A percentile compares a stretch with the other conserved stretches of the same genome.
Conservation (phyloP, 1,140 invertebrate genomes). For the Alviniconcha marisindica region DNA sequence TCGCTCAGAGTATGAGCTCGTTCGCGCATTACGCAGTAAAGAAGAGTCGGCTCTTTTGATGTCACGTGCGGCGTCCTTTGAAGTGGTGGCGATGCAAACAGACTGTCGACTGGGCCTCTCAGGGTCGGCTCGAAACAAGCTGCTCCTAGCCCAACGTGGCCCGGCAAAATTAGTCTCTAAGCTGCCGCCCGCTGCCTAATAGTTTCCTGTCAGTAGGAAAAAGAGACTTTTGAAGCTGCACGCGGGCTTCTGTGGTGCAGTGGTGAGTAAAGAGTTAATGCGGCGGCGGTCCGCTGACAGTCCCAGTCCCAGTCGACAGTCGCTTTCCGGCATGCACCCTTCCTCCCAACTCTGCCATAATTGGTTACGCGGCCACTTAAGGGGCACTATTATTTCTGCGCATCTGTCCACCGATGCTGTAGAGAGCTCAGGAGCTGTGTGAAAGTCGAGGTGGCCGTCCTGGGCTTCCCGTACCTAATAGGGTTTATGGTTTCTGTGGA, state of each 20-base stretch:
- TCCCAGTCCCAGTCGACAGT: background rate
- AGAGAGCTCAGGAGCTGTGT: no score
- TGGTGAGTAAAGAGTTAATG: background rate
- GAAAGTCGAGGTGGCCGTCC: no score
- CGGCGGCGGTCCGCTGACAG: background rate
- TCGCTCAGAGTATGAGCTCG: background rate
- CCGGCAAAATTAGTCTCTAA: background rate
- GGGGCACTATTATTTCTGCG: no score
- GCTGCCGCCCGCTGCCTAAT: background rate
- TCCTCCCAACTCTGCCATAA: no score
- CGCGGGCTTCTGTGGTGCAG: background rate
- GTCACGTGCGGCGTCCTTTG: background rate
- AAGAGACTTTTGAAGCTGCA: background rate
- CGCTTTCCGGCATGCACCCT: no score
- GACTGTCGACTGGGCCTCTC: background rate
- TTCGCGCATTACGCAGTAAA: background rate
- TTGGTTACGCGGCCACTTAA: no score
- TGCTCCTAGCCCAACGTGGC: background rate
- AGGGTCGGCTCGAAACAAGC: background rate
- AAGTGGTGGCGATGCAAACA: slow-evolving; percentile 16
- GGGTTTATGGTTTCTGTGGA: no score
- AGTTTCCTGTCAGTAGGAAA: background rate
- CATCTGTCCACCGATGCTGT: no score
- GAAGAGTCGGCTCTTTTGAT: background rate
- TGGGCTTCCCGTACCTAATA: no score